These are phyloP conservation scores for Nymphalis io DNA, from an alignment of 1,140 invertebrate species.

Conservation along the genomic window DNA sequence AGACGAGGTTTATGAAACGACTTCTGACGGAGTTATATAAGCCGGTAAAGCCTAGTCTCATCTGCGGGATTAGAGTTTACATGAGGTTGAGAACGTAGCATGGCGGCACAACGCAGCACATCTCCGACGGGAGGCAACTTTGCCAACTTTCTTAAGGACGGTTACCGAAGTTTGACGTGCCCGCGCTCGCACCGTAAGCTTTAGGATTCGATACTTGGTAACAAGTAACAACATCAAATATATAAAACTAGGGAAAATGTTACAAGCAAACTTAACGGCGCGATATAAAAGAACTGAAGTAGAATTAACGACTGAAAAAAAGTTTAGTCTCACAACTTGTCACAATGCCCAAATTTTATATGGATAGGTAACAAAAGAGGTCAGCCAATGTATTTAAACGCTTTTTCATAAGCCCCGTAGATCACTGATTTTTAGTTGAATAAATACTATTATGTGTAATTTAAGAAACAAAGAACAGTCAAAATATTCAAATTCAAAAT, in stretches of 20 bases:
- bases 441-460: neutral
- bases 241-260: constrained; percentile 22
- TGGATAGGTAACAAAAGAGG: neutral
- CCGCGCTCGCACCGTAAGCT: constrained; percentile 70
- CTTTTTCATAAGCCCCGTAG: constrained; percentile 11
- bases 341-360: constrained; percentile 17
- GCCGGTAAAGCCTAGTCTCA: constrained; percentile 73
- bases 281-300: neutral
- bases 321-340: constrained; percentile 21
- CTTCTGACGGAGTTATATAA: constrained; percentile 66
- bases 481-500: neutral
- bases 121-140: constrained; percentile 71
- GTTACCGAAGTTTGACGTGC: constrained; percentile 77
- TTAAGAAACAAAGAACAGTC: neutral
- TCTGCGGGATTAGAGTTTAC: constrained; percentile 77
- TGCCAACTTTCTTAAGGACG: constrained; percentile 76
- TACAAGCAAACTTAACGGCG: neutral
- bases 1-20: constrained; percentile 62
- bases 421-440: neutral
- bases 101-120: constrained; percentile 64
- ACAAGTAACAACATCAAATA: constrained; percentile 68
- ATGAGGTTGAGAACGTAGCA: constrained; percentile 63
- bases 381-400: neutral
- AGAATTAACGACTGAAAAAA: constrained; percentile 18
- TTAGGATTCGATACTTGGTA: constrained; percentile 68